phyloP scores from a whole-genome alignment of 2,888 invertebrate genomes.

The Drosophila mimica region DNA sequence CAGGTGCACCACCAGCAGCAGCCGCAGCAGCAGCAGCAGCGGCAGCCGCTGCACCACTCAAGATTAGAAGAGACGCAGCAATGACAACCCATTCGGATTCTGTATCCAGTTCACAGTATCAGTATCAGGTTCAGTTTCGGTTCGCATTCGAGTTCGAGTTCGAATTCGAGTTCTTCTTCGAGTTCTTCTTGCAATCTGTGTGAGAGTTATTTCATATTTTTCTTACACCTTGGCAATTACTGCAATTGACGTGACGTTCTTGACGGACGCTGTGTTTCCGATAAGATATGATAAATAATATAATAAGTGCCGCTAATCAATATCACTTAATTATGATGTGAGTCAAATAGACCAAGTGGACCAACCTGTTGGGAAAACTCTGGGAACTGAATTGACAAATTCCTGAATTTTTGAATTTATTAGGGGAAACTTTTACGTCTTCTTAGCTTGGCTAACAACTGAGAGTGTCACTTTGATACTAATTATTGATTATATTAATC shows the following conservation, averaged over 20 bases:
- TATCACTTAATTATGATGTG: slow-evolving; percentile 44
- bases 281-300: slow-evolving; percentile 55
- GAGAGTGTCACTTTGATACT: not conserved
- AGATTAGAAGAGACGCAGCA: slow-evolving; percentile 51
- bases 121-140: slow-evolving; percentile 13
- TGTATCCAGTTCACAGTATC: slow-evolving; percentile 16
- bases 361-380: slow-evolving; percentile 3
- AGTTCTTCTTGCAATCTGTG: slow-evolving; percentile 33
- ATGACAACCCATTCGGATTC: slow-evolving; percentile 29
- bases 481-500: not conserved
- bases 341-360: slow-evolving; percentile 4
- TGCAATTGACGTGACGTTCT: slow-evolving; percentile 37
- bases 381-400: not conserved
- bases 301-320: slow-evolving; percentile 62
- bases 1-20: slow-evolving; percentile 23
- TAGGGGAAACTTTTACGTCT: not conserved
- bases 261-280: slow-evolving; percentile 49
- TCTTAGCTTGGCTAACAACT: not conserved
- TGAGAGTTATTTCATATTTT: slow-evolving; percentile 63
- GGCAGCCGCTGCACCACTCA: slow-evolving; percentile 4
- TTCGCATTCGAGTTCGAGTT: slow-evolving; percentile 16
- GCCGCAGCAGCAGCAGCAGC: slow-evolving; percentile 8
- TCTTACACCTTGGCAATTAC: slow-evolving; percentile 50
- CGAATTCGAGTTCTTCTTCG: slow-evolving; percentile 5
- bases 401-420: not conserved